Evolutionary conservation across 1,140 invertebrate species (phyloP).

Genomic region (Vanessa tameamea): DNA sequence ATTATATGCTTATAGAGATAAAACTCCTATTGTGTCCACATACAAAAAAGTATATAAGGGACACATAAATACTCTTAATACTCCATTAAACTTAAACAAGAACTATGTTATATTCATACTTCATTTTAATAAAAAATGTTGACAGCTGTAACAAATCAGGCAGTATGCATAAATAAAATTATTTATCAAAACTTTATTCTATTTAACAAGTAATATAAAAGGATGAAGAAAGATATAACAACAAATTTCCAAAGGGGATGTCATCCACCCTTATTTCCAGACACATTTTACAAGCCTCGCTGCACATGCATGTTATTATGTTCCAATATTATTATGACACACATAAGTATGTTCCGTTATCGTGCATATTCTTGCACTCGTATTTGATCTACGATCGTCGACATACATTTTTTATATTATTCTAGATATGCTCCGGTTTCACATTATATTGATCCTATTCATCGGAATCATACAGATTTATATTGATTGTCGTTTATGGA

Average conservation of each 20-base stretch:
- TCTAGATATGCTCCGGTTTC: too few species aligned
- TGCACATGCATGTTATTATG: conserved; percentile 1
- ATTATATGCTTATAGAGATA: too few species aligned
- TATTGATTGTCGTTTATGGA: too few species aligned
- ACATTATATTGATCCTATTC: too few species aligned
- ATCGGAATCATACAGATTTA: too few species aligned
- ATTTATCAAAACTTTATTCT: background rate
- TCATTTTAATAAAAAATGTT: background rate
- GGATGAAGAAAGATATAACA: conserved; percentile 10
- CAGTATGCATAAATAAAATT: background rate
- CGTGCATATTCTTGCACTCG: background rate
- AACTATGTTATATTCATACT: too few species aligned
- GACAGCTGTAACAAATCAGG: background rate
- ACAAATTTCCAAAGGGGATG: conserved; percentile 16
- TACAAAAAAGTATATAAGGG: too few species aligned
- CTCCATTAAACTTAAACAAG: too few species aligned
- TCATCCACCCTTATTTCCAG: conserved; percentile 11
- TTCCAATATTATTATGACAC: background rate
- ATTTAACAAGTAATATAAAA: conserved; percentile 4
- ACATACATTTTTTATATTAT: too few species aligned
- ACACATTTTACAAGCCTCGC: conserved; percentile 13
- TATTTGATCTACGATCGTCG: background rate
- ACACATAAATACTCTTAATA: too few species aligned
- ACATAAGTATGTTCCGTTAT: background rate
- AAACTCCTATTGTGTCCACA: too few species aligned